These are phyloP conservation scores for Cordylochernes scorpioides DNA, from an alignment of 2,888 invertebrate species.

Conservation along the genomic window DNA sequence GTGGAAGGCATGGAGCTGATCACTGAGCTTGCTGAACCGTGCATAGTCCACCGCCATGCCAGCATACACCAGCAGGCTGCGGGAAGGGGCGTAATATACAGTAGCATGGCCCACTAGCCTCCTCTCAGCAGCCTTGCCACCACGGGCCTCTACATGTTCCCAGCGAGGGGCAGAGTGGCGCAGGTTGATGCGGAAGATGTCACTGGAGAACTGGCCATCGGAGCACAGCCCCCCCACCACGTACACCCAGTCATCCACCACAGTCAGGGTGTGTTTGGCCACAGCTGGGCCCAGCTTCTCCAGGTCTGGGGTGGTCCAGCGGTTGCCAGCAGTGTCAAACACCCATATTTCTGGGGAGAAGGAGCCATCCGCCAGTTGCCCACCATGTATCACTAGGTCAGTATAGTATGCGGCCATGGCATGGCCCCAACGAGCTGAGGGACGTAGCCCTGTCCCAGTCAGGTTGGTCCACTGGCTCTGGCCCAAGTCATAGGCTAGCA, in stretches of 20 bases:
- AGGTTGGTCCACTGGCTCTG: slow-evolving; percentile 20
- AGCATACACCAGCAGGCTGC: slow-evolving; percentile 64
- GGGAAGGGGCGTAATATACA: slow-evolving; percentile 52
- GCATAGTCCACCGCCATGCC: slow-evolving; percentile 50
- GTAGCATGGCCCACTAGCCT: slow-evolving; percentile 71
- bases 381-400: slow-evolving; percentile 40
- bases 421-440: slow-evolving; percentile 55
- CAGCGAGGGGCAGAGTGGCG: slow-evolving; percentile 29
- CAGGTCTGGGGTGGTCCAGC: slow-evolving; percentile 35
- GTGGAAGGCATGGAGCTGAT: slow-evolving; percentile 65
- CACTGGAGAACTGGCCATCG: slow-evolving; percentile 56
- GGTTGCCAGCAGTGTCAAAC: slow-evolving; percentile 20
- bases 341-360: slow-evolving; percentile 62
- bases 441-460: slow-evolving; percentile 30
- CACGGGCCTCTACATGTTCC: slow-evolving; percentile 47
- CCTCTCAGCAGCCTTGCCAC: slow-evolving; percentile 58
- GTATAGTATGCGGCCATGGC: slow-evolving; percentile 33
- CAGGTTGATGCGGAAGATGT: slow-evolving; percentile 28
- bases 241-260: slow-evolving; percentile 35
- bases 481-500: slow-evolving; percentile 42
- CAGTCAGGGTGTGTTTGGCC: slow-evolving; percentile 59
- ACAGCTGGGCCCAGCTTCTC: slow-evolving; percentile 45
- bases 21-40: slow-evolving; percentile 62
- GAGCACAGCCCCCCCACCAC: slow-evolving; percentile 49
- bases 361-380: slow-evolving; percentile 49